Percentiles rank a stretch among this genome's conserved stretches.
Conservation (phyloP, 2,113 vertebrate genomes). For the Melospiza melodia region DNA sequence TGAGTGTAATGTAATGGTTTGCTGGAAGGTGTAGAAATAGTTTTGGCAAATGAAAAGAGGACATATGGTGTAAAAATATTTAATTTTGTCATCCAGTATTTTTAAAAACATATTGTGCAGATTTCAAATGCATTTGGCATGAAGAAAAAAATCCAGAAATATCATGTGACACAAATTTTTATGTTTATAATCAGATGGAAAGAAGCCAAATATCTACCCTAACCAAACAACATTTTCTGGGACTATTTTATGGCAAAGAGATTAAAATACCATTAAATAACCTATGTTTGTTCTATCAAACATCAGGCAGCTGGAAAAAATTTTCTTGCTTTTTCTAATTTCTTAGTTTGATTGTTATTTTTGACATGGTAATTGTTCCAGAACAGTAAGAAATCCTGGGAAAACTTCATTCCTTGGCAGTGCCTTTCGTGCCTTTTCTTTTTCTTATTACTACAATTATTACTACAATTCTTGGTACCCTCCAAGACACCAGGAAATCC, state of each 20-base stretch:
- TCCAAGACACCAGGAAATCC: no score
- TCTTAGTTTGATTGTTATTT: no score
- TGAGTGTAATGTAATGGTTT: not conserved
- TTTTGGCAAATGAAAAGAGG: not conserved
- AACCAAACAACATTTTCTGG: not conserved
- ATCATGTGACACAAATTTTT: not conserved
- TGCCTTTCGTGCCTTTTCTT: no score
- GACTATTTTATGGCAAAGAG: not conserved
- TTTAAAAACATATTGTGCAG: not conserved
- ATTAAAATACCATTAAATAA: not conserved
- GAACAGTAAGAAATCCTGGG: no score
- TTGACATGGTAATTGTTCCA: no score
- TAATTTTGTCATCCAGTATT: not conserved
- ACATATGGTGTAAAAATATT: rapidly evolving
- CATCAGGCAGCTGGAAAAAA: rapidly evolving
- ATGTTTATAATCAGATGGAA: not conserved
- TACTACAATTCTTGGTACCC: no score
- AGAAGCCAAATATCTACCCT: not conserved
- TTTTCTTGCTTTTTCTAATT: not conserved
- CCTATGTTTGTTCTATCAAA: not conserved
- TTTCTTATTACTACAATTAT: no score
- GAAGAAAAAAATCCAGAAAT: not conserved
- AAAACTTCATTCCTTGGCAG: no score
- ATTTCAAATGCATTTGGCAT: not conserved
- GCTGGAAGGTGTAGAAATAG: not conserved